These are phyloP conservation scores for Orthonychiurus folsomi DNA, from an alignment of 2,888 invertebrate species.

Conservation along the genomic window DNA sequence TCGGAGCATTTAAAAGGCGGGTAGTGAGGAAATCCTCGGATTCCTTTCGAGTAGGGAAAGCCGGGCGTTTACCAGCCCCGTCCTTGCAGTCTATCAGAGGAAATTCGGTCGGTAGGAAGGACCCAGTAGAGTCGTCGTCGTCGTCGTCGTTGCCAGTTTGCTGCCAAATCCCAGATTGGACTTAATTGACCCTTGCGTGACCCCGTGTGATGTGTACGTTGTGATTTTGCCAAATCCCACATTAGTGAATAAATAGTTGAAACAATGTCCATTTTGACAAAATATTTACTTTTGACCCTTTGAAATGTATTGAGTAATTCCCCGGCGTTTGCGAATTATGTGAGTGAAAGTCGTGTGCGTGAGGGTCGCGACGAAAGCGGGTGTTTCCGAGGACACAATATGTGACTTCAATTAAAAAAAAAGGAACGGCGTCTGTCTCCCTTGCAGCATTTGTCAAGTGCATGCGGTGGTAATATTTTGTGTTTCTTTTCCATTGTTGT, in stretches of 20 bases:
- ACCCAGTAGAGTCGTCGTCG: background rate
- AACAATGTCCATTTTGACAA: too few relatives aligned
- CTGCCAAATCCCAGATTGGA: background rate
- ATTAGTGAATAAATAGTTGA: background rate
- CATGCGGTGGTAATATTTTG: too few relatives aligned
- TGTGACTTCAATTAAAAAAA: background rate
- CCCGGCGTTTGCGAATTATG: background rate
- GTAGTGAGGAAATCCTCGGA: background rate
- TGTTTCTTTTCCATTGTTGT: too few relatives aligned
- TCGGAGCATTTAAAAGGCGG: background rate
- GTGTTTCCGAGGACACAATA: background rate
- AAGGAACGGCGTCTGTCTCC: too few relatives aligned
- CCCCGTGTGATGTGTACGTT: too few relatives aligned
- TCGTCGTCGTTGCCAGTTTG: background rate
- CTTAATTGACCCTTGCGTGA: too few relatives aligned
- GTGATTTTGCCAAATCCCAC: background rate
- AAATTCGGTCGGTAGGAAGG: conserved; percentile 1
- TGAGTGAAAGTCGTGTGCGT: background rate
- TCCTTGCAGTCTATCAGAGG: background rate
- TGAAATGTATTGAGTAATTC: too few relatives aligned
- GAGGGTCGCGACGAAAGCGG: too few relatives aligned
- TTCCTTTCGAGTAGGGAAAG: too few relatives aligned
- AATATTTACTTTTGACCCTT: too few relatives aligned
- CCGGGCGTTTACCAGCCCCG: background rate
- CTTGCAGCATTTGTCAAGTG: too few relatives aligned